Evolutionary conservation across 2,888 invertebrate species (phyloP), one percentile per base, ranked within the genome.

Genomic region (Andrena fulva): DNA sequence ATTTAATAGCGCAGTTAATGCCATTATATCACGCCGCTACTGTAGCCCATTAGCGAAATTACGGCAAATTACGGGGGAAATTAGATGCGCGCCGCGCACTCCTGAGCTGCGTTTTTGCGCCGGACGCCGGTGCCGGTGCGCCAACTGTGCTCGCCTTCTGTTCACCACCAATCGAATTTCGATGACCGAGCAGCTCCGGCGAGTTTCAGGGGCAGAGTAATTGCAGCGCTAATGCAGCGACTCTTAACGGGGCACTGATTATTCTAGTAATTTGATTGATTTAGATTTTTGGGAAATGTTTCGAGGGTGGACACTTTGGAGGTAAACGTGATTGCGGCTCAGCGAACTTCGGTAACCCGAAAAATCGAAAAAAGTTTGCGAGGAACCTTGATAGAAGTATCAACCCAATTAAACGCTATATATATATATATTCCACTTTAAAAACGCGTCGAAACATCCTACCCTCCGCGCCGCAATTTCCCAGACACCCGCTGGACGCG

Each of bases 21-120:
- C 87, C 90, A 87, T 90, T 87, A 89, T 90, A 87, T 89, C 87
- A 89, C 85, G 84, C 83, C 66, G 69, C 80, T 77, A 85, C 89
- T 80, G 85, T 86, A 85, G 84, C 86, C 90, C 89, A 90, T 91
- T 90, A 91, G 89, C 86, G 72, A 87, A 89, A 91, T 91, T 91
- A 89, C 87, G 77, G 72, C 86, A 87, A 89, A 87, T 88, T 88
- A 85, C 86, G 81, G 24, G 78, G 77, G 78, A 86, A 85, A 86
- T 83, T 85, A 79, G 77, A 81, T 63, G 71, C 73, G 72, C 20
- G 27, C 35, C 33, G 35, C 31, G 56, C 50, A 42, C 69, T 76
- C 48, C 75, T 78, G n/a, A 75, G 67, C 67, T 48, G 16, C 33
- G 56, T 76, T 77, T 79, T 76, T 69, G 16, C 12, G 2, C 62